Conservation (phyloP, 2,113 vertebrate species). For the Phalacrocorax carbo region DNA sequence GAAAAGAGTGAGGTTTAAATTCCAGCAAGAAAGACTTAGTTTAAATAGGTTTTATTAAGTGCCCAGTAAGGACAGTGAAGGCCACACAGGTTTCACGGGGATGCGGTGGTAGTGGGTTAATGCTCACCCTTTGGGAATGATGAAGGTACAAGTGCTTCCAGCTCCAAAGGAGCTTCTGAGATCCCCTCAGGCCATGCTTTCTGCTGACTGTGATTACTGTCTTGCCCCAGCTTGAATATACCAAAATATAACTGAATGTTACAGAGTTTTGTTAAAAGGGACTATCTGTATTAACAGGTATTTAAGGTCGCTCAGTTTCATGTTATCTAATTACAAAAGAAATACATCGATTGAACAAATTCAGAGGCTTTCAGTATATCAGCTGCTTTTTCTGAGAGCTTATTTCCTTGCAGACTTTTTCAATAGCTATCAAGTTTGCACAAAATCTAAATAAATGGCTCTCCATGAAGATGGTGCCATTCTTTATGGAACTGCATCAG, state of each 20-base stretch:
- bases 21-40: neutral
- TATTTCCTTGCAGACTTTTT: conserved; percentile 33
- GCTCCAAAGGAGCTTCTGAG: neutral
- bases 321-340: neutral
- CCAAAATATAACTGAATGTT: neutral
- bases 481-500: conserved; percentile 29
- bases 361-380: neutral
- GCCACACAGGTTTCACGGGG: neutral
- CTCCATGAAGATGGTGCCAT: conserved; percentile 2
- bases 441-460: conserved; percentile 39
- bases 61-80: neutral
- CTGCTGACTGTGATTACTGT: neutral
- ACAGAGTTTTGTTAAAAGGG: neutral
- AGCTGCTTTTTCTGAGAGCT: neutral
- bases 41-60: neutral
- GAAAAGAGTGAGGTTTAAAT: neutral
- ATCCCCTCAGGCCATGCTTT: neutral
- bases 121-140: neutral
- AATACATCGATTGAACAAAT: neutral
- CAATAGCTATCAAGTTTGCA: conserved; percentile 19
- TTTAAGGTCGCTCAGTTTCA: neutral
- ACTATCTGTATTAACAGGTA: neutral
- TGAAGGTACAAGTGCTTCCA: neutral
- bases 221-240: neutral
- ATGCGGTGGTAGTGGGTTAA: neutral